phyloP scores from a whole-genome alignment of 2,113 vertebrate species.

The Myrmecobius fasciatus region DNA sequence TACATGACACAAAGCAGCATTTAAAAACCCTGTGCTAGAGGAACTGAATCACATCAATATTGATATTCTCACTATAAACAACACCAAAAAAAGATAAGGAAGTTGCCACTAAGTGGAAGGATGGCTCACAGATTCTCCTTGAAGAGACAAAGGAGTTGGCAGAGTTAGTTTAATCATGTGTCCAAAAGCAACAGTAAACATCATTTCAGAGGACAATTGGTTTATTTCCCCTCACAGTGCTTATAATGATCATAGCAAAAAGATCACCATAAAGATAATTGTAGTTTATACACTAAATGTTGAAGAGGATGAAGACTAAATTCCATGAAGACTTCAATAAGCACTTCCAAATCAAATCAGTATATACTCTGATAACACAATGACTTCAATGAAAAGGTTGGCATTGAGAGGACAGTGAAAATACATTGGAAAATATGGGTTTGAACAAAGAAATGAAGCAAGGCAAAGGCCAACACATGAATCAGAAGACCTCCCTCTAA shows the following conservation, averaged over 20 bases:
- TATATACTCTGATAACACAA: background rate
- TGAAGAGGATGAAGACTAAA: background rate
- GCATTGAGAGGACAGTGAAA: background rate
- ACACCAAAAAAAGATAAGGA: background rate
- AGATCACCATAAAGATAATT: background rate
- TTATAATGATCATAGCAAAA: background rate
- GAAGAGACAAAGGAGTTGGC: background rate
- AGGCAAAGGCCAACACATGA: background rate
- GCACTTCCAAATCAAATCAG: background rate
- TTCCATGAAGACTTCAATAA: background rate
- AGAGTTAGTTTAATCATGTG: background rate
- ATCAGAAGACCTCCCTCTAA: background rate
- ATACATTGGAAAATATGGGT: background rate
- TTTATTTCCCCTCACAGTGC: background rate
- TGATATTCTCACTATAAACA: background rate
- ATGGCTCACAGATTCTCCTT: background rate
- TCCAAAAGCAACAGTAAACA: constrained; percentile 1
- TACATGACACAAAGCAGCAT: background rate
- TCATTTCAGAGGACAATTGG: background rate
- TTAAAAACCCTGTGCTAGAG: background rate
- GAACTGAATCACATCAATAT: constrained; percentile 3
- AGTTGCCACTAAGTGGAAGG: background rate
- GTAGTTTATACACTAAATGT: background rate
- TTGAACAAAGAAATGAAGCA: background rate
- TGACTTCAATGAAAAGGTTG: background rate